These are phyloP conservation scores for Puffinus mauretanicus DNA, from an alignment of 2,113 vertebrate genomes.

Conservation along the genomic window DNA sequence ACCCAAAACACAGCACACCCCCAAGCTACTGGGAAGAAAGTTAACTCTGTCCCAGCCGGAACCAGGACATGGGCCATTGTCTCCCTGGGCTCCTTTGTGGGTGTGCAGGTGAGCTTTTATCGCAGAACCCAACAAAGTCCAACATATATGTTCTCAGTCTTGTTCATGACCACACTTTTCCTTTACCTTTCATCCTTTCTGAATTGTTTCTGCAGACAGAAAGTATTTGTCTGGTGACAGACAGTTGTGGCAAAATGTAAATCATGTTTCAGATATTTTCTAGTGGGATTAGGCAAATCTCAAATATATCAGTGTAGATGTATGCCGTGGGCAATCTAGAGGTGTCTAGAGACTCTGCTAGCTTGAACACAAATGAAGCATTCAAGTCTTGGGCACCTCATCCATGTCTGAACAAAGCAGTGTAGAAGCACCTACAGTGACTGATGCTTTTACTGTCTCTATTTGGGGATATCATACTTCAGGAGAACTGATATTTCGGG, in stretches of 20 bases:
- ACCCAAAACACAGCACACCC: too few species aligned
- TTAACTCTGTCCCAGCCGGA: too few species aligned
- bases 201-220: background rate
- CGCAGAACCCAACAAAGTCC: background rate
- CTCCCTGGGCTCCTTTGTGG: background rate
- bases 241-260: slow-evolving; percentile 6
- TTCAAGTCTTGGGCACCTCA: background rate
- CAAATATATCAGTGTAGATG: background rate
- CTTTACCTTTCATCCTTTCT: background rate
- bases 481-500: background rate
- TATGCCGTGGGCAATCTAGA: background rate
- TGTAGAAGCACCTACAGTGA: background rate
- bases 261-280: background rate
- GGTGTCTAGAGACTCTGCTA: background rate
- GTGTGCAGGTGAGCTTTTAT: background rate
- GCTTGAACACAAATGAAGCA: background rate
- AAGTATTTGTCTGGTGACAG: slow-evolving; percentile 12
- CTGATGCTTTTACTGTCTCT: background rate
- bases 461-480: background rate
- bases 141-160: background rate
- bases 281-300: background rate
- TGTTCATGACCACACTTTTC: background rate
- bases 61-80: background rate
- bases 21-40: too few species aligned
- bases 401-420: background rate